Evolutionary conservation across 2,113 vertebrate genomes (phyloP).

Genomic region (Isurus oxyrinchus): DNA sequence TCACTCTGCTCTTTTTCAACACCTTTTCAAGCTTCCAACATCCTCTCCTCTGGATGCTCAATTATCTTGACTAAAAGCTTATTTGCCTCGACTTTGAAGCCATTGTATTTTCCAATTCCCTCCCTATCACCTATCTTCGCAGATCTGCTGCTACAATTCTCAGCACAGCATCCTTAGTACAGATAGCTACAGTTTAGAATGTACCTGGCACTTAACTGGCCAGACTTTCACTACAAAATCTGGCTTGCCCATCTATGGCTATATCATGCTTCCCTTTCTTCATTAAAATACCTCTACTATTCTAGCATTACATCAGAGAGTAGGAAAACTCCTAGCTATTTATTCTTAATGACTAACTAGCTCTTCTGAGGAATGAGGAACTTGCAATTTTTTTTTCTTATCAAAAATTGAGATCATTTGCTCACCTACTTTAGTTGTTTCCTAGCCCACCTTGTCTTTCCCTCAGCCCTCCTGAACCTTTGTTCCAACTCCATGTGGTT

Average conservation of each 20-base stretch:
- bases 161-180: not conserved
- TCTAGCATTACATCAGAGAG: not conserved
- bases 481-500: not conserved
- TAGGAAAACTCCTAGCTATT: not conserved
- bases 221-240: not conserved
- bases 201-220: not conserved
- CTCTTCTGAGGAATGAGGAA: not conserved
- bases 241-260: not conserved
- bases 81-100: not conserved
- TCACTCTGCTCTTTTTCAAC: not conserved
- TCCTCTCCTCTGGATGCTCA: not conserved
- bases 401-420: not conserved
- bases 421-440: not conserved
- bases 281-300: not conserved
- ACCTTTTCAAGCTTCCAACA: not conserved
- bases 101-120: not conserved
- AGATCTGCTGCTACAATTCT: not conserved
- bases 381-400: not conserved
- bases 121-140: not conserved
- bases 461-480: not conserved
- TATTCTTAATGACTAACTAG: not conserved
- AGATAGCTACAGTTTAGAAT: not conserved
- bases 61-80: not conserved
- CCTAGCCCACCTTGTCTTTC: not conserved
- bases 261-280: not conserved